A percentile compares a stretch with the other conserved stretches of the same genome.
Evolutionary conservation across 2,797 vertebrate genomes (phyloP).

Genomic region (Eurystomus glaucurus): DNA sequence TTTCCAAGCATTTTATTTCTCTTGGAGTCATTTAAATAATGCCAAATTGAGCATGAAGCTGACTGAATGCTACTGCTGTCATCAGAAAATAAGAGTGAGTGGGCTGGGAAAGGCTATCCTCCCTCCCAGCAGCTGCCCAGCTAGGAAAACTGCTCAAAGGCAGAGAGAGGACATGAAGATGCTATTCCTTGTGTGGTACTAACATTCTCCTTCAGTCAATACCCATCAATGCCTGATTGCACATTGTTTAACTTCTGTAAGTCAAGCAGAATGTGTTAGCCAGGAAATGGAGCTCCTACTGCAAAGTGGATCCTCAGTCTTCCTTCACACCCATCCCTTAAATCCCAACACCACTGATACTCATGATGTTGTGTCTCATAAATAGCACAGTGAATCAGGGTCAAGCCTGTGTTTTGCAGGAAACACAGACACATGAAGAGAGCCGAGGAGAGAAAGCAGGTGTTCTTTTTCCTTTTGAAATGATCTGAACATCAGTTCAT

Average conservation of each 20-base stretch:
- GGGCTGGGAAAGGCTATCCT: background rate
- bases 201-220: background rate
- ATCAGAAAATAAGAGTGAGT: background rate
- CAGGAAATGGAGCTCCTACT: background rate
- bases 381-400: background rate
- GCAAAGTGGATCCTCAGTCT: background rate
- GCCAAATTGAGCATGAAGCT: constrained; percentile 65
- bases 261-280: background rate
- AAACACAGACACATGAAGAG: too few species aligned
- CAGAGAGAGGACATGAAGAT: background rate
- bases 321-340: background rate
- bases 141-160: background rate
- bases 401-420: background rate
- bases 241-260: background rate
- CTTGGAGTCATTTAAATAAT: constrained; percentile 49
- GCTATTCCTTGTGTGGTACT: background rate
- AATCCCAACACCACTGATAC: background rate
- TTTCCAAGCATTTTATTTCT: constrained; percentile 48
- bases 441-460: background rate
- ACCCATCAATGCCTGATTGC: background rate
- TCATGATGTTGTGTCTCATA: fast-evolving
- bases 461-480: background rate
- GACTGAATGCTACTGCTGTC: constrained; percentile 20
- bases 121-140: background rate
- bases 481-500: background rate